A percentile compares a stretch with the other conserved stretches of the same genome.
phyloP scores from a whole-genome alignment of 2,797 vertebrate species.

The Neosilurus mollespiculum region DNA sequence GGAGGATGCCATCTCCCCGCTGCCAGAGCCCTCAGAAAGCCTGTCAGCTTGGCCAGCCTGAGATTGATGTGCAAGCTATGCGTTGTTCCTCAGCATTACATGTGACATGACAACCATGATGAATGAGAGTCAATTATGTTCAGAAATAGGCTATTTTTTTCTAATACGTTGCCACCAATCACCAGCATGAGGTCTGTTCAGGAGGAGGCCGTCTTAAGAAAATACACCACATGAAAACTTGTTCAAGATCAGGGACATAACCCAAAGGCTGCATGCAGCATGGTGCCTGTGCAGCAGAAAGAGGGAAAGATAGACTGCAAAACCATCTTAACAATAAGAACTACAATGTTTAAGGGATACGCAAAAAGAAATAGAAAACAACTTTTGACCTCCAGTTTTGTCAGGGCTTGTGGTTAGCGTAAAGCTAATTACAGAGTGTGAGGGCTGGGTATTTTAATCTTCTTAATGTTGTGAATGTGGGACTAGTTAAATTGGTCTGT shows the following conservation, averaged over 20 bases:
- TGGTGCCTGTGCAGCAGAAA: conserved; percentile 3
- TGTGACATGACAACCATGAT: conserved; percentile 59
- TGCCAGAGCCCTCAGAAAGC: conserved; percentile 58
- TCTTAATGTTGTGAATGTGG: conserved; percentile 64
- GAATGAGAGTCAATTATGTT: conserved; percentile 63
- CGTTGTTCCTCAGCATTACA: conserved; percentile 60
- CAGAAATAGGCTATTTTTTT: conserved; percentile 54
- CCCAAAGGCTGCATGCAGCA: conserved; percentile 12
- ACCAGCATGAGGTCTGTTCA: conserved; percentile 45
- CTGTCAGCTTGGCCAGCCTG: conserved; percentile 65
- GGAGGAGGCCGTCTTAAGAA: conserved; percentile 47
- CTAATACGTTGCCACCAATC: conserved; percentile 56
- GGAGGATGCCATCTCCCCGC: conserved; percentile 66
- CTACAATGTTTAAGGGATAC: conserved; percentile 44
- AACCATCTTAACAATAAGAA: neutral
- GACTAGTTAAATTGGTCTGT: conserved; percentile 80
- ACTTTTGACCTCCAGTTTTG: conserved; percentile 60
- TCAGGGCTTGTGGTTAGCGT: conserved; percentile 69
- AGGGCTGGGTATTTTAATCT: conserved; percentile 70
- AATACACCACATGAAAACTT: conserved; percentile 47
- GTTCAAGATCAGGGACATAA: conserved; percentile 41
- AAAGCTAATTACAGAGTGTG: conserved; percentile 78
- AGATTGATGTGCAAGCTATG: conserved; percentile 63
- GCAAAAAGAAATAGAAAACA: conserved; percentile 43
- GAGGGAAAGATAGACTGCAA: neutral